phyloP scores from a whole-genome alignment of 2,113 vertebrate genomes.

The Thinocorus orbignyianus region DNA sequence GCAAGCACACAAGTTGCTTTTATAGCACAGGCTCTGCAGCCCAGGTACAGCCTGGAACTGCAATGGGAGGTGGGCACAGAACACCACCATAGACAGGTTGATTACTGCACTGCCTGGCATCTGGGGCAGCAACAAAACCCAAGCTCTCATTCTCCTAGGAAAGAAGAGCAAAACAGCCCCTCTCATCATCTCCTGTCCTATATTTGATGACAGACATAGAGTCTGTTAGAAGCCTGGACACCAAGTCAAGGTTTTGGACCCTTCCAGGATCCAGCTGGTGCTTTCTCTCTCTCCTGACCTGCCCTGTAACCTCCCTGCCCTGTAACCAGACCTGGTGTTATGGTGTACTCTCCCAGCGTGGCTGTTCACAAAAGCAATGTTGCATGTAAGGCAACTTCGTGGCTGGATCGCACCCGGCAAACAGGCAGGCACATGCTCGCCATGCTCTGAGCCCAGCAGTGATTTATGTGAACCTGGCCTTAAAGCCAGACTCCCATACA shows the following conservation, averaged over 20 bases:
- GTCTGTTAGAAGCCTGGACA: not conserved
- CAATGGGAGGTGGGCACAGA: not conserved
- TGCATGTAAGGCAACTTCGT: not conserved
- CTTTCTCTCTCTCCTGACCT: not conserved
- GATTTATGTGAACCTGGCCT: not conserved
- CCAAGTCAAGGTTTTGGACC: not conserved
- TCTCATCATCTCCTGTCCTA: not conserved
- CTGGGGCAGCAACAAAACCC: not conserved
- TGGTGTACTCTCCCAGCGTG: fast-evolving
- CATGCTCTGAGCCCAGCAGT: fast-evolving
- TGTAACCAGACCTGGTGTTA: not conserved
- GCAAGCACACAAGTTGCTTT: fast-evolving
- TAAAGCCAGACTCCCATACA: not conserved
- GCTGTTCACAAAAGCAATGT: fast-evolving
- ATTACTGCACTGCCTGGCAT: not conserved
- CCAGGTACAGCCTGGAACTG: not conserved
- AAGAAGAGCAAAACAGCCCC: not conserved
- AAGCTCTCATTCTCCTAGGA: not conserved
- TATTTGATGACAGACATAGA: not conserved
- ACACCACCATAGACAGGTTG: not conserved
- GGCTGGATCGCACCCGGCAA: not conserved
- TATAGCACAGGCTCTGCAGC: not conserved
- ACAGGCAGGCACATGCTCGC: fast-evolving
- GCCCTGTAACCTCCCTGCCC: not conserved
- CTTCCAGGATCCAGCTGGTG: not conserved